phyloP scores from a whole-genome alignment of 92 coral and sea anemone species.

The Umimayanthus chanpuru region DNA sequence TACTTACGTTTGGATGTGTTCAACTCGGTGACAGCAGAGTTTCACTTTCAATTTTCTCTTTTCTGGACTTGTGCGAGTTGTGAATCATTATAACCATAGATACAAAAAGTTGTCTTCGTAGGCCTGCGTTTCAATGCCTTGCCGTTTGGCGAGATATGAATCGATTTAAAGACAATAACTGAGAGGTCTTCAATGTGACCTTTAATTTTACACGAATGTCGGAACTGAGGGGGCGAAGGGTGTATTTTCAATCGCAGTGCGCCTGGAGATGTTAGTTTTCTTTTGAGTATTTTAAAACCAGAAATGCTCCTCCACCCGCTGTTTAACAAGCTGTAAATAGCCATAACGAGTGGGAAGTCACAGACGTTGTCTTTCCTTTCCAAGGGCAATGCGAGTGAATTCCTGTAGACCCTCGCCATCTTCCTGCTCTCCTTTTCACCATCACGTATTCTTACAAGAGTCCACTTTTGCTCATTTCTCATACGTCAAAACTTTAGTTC shows the following conservation, averaged over 20 bases:
- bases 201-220: not conserved
- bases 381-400: not conserved
- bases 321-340: not conserved
- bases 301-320: not conserved
- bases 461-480: not conserved
- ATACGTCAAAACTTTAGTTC: not conserved
- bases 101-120: not conserved
- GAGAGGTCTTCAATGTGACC: not conserved
- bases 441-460: constrained; percentile 26
- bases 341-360: constrained; percentile 14
- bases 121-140: not conserved
- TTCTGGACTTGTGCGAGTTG: too few relatives aligned
- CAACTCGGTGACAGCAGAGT: not conserved
- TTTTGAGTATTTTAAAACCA: not conserved
- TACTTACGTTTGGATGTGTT: not conserved
- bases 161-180: not conserved
- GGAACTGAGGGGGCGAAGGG: constrained; percentile 43
- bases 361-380: not conserved
- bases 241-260: constrained; percentile 6
- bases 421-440: constrained; percentile 14
- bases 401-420: constrained; percentile 14
- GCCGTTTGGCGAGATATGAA: not conserved
- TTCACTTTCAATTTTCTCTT: not conserved
- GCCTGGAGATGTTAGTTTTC: not conserved
- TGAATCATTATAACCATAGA: not conserved